Conservation (phyloP, 2,113 vertebrate genomes). For the Hydrolagus affinis region DNA sequence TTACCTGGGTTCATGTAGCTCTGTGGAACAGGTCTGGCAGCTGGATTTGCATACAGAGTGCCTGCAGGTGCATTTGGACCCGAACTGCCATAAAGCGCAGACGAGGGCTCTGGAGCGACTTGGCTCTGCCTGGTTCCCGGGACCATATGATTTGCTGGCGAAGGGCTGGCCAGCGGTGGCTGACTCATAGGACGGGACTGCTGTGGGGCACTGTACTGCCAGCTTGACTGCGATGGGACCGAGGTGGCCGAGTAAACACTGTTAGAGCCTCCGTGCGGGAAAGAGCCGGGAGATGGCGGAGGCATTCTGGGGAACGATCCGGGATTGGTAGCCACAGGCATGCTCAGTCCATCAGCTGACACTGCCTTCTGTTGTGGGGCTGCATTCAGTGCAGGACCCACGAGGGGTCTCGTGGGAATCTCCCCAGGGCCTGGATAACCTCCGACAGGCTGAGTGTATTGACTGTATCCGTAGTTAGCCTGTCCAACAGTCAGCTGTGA, state of each 20-base stretch:
- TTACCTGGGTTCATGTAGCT: constrained; percentile 58
- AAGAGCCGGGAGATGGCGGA: constrained; percentile 52
- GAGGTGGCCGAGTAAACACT: constrained; percentile 58
- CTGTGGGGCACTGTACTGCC: constrained; percentile 42
- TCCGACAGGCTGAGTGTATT: constrained; percentile 52
- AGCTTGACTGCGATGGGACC: constrained; percentile 52
- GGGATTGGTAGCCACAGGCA: constrained; percentile 43
- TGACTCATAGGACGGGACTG: constrained; percentile 12
- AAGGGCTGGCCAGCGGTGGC: neutral
- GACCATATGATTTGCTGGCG: neutral
- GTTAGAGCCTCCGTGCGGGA: constrained; percentile 52
- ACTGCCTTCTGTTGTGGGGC: neutral
- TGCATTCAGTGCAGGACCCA: constrained; percentile 44
- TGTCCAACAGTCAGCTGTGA: constrained; percentile 55
- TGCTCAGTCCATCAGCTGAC: constrained; percentile 33
- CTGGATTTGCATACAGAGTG: constrained; percentile 53
- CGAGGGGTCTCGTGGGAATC: constrained; percentile 54
- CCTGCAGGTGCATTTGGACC: constrained; percentile 50
- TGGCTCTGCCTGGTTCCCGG: neutral
- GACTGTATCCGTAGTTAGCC: constrained; percentile 60
- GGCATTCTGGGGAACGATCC: constrained; percentile 47
- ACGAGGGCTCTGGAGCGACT: neutral
- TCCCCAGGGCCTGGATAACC: constrained; percentile 62
- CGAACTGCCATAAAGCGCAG: neutral
- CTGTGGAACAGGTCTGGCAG: constrained; percentile 51